These are phyloP conservation scores for Lydus trimaculatus DNA, from an alignment of 2,888 invertebrate genomes.

Conservation along the genomic window DNA sequence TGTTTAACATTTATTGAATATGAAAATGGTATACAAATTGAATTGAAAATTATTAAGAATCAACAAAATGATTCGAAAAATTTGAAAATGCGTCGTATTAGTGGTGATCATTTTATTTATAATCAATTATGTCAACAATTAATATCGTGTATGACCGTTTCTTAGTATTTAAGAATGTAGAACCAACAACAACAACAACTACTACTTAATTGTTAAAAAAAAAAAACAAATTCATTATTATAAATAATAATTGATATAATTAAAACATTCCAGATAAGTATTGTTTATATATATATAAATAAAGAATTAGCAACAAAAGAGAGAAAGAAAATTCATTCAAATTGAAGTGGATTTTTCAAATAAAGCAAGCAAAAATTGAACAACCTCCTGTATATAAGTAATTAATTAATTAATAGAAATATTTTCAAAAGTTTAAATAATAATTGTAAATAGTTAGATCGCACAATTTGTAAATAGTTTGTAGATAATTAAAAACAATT, in stretches of 20 bases:
- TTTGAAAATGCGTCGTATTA: conserved; percentile 84
- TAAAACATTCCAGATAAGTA: neutral
- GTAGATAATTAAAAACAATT: neutral
- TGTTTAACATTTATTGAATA: conserved; percentile 57
- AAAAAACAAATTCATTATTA: neutral
- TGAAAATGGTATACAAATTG: conserved; percentile 83
- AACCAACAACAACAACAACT: too few relatives aligned
- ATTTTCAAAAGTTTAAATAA: neutral
- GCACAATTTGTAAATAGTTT: conserved; percentile 6
- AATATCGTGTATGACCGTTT: conserved; percentile 85
- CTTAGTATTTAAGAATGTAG: conserved; percentile 47
- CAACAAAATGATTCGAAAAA: conserved; percentile 75
- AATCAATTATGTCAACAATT: conserved; percentile 88
- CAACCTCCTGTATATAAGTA: too few relatives aligned
- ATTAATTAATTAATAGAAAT: neutral
- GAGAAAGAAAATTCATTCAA: too few relatives aligned
- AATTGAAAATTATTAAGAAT: conserved; percentile 76
- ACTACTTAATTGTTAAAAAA: neutral
- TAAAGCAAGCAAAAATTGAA: too few relatives aligned
- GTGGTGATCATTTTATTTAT: conserved; percentile 87
- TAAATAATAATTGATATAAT: neutral
- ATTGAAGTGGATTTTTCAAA: too few relatives aligned
- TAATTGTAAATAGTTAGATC: conserved; percentile 9
- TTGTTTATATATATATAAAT: neutral
- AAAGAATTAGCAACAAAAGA: too few relatives aligned